Percentiles rank a stretch among this genome's conserved stretches.
These are phyloP conservation scores for Ispidina picta DNA, from an alignment of 2,797 vertebrate genomes.

Conservation along the genomic window DNA sequence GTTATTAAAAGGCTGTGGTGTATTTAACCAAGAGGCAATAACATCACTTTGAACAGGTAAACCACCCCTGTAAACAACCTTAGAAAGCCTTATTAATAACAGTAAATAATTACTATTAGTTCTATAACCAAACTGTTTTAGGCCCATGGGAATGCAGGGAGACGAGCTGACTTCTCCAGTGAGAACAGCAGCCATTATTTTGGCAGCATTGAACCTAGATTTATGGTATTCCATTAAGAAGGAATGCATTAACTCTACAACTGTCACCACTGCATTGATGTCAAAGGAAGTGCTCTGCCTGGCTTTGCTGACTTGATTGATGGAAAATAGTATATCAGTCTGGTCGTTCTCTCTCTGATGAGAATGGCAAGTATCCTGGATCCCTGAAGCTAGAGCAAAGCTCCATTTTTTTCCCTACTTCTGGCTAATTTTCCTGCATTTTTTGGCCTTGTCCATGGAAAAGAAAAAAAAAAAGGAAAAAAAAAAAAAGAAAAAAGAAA, in stretches of 20 bases:
- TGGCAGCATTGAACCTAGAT: slow-evolving; percentile 66
- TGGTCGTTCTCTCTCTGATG: slow-evolving; percentile 33
- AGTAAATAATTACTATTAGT: slow-evolving; percentile 20
- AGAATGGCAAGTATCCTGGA: slow-evolving; percentile 53
- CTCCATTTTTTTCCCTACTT: not conserved
- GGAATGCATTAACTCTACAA: slow-evolving; percentile 71
- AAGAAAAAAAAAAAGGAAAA: slow-evolving; percentile 10
- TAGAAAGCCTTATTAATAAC: slow-evolving; percentile 29
- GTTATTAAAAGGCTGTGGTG: not conserved
- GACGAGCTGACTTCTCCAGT: slow-evolving; percentile 29
- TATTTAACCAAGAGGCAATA: not conserved
- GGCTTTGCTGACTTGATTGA: slow-evolving; percentile 69
- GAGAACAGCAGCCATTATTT: slow-evolving; percentile 37
- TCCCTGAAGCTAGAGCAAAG: slow-evolving; percentile 10
- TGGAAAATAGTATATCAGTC: slow-evolving; percentile 65
- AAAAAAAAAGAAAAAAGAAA: too few relatives aligned
- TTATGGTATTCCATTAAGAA: slow-evolving; percentile 72
- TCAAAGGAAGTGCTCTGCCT: slow-evolving; percentile 66
- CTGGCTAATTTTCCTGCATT: slow-evolving; percentile 47
- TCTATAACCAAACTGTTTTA: slow-evolving; percentile 20
- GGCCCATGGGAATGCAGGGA: slow-evolving; percentile 22
- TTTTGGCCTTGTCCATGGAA: slow-evolving; percentile 18
- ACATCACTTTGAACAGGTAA: not conserved
- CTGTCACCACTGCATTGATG: slow-evolving; percentile 60
- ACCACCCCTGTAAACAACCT: not conserved